These are phyloP conservation scores for Megamerina dolium DNA, from an alignment of 2,888 invertebrate genomes.

Conservation along the genomic window DNA sequence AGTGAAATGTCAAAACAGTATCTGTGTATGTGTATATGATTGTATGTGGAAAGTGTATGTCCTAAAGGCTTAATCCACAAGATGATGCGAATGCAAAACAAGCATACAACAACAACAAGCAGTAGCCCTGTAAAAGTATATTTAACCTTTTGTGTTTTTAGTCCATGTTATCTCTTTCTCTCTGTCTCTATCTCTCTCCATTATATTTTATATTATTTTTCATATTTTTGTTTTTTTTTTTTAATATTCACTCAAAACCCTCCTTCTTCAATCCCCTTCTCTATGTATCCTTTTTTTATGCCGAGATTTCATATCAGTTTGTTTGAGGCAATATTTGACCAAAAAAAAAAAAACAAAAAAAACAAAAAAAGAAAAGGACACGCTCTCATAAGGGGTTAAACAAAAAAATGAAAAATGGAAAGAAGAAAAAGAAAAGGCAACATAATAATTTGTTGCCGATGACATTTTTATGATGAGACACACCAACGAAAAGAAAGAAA, in stretches of 20 bases:
- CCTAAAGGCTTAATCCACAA: constrained; percentile 11
- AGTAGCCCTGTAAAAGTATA: not conserved
- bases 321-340: constrained; percentile 19
- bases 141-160: not conserved
- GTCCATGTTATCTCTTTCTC: too few species aligned
- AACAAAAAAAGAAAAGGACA: too few species aligned
- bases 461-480: constrained; percentile 27
- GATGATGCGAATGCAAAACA: constrained; percentile 1
- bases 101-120: constrained; percentile 9
- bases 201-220: not conserved
- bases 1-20: too few species aligned
- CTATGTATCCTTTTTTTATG: too few species aligned
- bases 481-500: constrained; percentile 5
- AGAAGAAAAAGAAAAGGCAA: constrained; percentile 13
- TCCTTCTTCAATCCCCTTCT: too few species aligned
- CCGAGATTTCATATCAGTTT: constrained; percentile 21
- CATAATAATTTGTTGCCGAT: constrained; percentile 24
- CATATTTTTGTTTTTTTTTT: constrained; percentile 4
- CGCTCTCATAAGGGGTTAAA: too few species aligned
- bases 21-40: too few species aligned
- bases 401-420: not conserved
- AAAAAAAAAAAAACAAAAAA: not conserved
- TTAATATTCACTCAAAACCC: constrained; percentile 11
- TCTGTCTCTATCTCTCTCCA: too few species aligned
- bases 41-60: not conserved